These are phyloP conservation scores for Erithacus rubecula DNA, from an alignment of 2,797 vertebrate species.

Conservation along the genomic window DNA sequence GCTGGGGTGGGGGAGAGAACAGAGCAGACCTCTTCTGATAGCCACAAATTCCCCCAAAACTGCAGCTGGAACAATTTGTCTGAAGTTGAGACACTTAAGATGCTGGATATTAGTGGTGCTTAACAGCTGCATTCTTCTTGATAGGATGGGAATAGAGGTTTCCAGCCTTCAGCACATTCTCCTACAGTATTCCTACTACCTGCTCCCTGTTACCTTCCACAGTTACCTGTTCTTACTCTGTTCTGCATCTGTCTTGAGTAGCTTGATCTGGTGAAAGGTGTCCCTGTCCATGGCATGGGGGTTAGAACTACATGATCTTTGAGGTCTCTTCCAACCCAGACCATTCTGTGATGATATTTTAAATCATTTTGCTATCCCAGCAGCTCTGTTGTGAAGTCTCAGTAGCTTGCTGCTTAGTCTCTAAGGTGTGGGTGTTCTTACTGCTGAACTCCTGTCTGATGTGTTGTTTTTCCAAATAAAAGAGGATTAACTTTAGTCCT, in stretches of 20 bases:
- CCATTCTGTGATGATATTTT: neutral
- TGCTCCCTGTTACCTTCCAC: neutral
- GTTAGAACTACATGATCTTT: neutral
- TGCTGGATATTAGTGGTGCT: neutral
- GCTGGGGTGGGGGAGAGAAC: neutral
- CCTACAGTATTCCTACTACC: neutral
- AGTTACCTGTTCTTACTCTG: neutral
- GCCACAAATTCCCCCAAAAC: neutral
- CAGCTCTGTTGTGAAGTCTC: neutral
- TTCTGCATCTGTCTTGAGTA: neutral
- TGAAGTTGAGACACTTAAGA: neutral
- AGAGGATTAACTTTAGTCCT: neutral
- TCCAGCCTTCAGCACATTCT: neutral
- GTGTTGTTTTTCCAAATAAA: neutral
- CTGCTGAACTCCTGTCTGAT: neutral
- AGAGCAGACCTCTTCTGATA: neutral
- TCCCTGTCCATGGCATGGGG: neutral
- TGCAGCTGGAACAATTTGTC: neutral
- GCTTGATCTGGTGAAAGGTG: neutral
- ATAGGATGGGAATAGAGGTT: neutral
- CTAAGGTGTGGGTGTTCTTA: conserved; percentile 18
- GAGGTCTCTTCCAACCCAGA: neutral
- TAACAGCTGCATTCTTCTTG: neutral
- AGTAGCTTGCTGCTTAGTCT: neutral
- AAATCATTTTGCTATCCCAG: neutral